A percentile compares a stretch with the other conserved stretches of the same genome.
These are phyloP conservation scores for Solenopsis invicta DNA, from an alignment of 1,140 invertebrate genomes.

Conservation along the genomic window DNA sequence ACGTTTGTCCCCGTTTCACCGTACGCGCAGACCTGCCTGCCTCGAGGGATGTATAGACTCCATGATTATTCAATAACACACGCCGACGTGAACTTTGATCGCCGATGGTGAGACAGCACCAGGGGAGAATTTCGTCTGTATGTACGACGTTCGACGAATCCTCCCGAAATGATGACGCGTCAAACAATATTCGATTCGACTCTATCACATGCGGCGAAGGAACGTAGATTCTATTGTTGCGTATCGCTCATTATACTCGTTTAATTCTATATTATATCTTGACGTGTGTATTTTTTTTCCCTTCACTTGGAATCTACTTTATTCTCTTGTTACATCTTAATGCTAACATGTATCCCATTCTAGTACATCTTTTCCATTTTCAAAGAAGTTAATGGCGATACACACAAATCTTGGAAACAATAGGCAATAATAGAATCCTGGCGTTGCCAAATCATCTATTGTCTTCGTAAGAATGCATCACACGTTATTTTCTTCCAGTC, in stretches of 20 bases:
- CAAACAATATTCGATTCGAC: constrained; percentile 44
- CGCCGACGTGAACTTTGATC: constrained; percentile 56
- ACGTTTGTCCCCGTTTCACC: constrained; percentile 55
- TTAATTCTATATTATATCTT: constrained; percentile 9
- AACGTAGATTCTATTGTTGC: constrained; percentile 6
- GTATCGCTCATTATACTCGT: constrained; percentile 13
- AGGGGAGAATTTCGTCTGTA: constrained; percentile 12
- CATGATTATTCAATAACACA: constrained; percentile 60
- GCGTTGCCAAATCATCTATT: constrained; percentile 8
- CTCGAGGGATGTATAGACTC: constrained; percentile 40
- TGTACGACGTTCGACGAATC: neutral
- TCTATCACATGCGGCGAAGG: neutral
- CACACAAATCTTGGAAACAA: neutral
- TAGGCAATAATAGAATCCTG: neutral
- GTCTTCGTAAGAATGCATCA: constrained; percentile 2
- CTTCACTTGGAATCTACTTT: constrained; percentile 10
- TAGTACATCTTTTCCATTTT: neutral
- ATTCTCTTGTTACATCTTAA: constrained; percentile 5
- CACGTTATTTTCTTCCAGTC: neutral
- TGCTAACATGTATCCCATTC: neutral
- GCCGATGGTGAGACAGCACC: constrained; percentile 44
- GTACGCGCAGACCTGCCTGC: neutral
- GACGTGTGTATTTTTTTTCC: neutral
- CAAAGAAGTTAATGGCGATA: neutral
- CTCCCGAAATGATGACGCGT: constrained; percentile 42